Evolutionary conservation across 2,797 vertebrate genomes (phyloP), one percentile per base, ranked within the genome.

Genomic region (Columba guinea): DNA sequence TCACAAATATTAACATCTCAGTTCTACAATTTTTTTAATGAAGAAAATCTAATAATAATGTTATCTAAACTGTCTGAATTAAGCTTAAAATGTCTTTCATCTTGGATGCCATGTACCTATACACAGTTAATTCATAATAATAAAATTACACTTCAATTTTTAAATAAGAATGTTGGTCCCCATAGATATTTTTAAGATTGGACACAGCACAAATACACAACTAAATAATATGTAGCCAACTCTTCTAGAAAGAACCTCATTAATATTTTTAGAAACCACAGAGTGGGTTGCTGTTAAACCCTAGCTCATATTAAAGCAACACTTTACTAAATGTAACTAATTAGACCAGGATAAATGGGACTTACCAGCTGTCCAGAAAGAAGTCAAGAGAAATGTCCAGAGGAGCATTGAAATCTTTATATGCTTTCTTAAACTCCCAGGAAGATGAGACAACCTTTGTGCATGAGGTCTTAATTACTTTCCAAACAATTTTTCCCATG

Each of bases 401-500:
- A 62, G 39, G 22, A 95, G 8, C 64, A 58, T 51, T 55, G 41
- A 91, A 74, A 34, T 81, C 75, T 10, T 1, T 97, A 95, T 89
- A 80, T 11, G 16, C 77, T 75, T 86, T 34, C 89, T 51, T 18
- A 5, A 73, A 80, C 82, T 77, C 48, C 46, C 92, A 83, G 94
- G 75, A 81, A 74, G 95, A 21, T 93, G 93, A 95, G 89, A 35
- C 90, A 92, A 8, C 62, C 46, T 48, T 17, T 44, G 32, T 76
- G 69, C 49, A 11, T 58, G 49, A 93, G 64, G 18, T 28, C 70
- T 41, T 96, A 94, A 96, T 92, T 58, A 62, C 71, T 69, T 34
- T 22, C 75, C 91, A 89, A 91, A 91, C 83, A 78, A 59, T 87
- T 65, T 68, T 96, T 94, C 92, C 90, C 16, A 19, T 86, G 39